Base-by-base conservation (phyloP, 2,113 vertebrate species). In the Colistium nudipinnis region DNA sequence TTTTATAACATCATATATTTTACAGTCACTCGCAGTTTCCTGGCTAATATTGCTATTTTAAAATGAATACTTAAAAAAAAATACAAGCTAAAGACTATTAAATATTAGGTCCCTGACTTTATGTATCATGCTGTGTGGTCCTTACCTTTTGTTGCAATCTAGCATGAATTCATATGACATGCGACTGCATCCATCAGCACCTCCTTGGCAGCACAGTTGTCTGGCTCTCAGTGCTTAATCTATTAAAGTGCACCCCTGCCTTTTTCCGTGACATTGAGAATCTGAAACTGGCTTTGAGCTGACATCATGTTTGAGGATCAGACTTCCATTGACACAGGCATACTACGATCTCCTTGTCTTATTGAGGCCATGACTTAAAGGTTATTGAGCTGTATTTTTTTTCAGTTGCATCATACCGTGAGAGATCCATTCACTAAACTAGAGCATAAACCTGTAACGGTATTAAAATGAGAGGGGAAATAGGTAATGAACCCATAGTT, bases 241-340 rank as follows among this genome's bases (percentile, higher is more conserved):
- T 90, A 84, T 90, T 90, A 90, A 92, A 93, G 92, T 92, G 92
- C 88, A 83, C 83, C 85, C 83, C 77, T 81, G 79, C 78, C 80
- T 88, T 89, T 87, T 80, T 70, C 76, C 61, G 57, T 92, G 88
- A 92, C 91, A 91, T 89, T 91, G 88, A 91, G 82, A 90, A 79
- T 81, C 84, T 82, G 85, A 83, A 81, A 74, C 83, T 77, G 80
- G 85, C 88, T 89, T 84, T 87, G 86, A 84, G 87, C 87, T 89
- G 89, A 91, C 89, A 91, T 92, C 85, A 88, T 70, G 70, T 80
- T 82, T 81, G 78, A 86, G 77, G 82, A 89, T 88, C 84, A 87
- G 77, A 78, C 83, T 88, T 80, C 77, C 81, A 82, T 77, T 84
- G 87, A 90, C 81, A 86, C 31, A 17, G 55, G 56, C 73, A 63